These are phyloP conservation scores for Dolichoris vasculosae DNA, from an alignment of 1,140 invertebrate genomes.

Conservation along the genomic window DNA sequence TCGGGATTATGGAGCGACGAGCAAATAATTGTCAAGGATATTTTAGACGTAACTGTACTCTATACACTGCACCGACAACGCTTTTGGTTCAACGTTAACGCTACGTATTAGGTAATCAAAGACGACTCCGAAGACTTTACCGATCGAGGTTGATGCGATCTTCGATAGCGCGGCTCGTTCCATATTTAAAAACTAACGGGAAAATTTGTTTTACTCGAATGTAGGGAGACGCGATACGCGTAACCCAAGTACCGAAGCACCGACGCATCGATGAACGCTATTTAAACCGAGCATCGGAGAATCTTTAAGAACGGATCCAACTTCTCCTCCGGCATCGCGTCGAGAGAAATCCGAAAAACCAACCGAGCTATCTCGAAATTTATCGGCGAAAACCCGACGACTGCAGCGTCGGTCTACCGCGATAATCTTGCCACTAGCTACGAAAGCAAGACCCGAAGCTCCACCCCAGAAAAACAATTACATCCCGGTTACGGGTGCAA, in stretches of 20 bases:
- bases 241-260: too few relatives aligned
- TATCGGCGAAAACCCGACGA: background rate
- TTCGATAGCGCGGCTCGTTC: too few relatives aligned
- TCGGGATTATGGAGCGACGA: background rate
- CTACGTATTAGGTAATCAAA: background rate
- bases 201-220: too few relatives aligned
- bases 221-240: too few relatives aligned
- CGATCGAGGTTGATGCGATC: too few relatives aligned
- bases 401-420: background rate
- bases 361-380: background rate
- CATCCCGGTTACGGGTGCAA: background rate
- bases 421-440: background rate
- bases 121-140: background rate
- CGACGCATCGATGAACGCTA: too few relatives aligned
- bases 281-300: background rate
- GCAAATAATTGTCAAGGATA: conserved; percentile 3
- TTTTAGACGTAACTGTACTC: background rate
- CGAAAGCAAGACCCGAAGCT: background rate
- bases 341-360: background rate
- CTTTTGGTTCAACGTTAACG: background rate
- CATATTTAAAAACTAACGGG: too few relatives aligned
- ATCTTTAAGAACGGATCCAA: background rate
- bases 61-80: background rate
- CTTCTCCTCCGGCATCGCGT: background rate
- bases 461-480: conserved; percentile 13